These are phyloP conservation scores for Cantharis rustica DNA, from an alignment of 2,888 invertebrate species.

Conservation along the genomic window DNA sequence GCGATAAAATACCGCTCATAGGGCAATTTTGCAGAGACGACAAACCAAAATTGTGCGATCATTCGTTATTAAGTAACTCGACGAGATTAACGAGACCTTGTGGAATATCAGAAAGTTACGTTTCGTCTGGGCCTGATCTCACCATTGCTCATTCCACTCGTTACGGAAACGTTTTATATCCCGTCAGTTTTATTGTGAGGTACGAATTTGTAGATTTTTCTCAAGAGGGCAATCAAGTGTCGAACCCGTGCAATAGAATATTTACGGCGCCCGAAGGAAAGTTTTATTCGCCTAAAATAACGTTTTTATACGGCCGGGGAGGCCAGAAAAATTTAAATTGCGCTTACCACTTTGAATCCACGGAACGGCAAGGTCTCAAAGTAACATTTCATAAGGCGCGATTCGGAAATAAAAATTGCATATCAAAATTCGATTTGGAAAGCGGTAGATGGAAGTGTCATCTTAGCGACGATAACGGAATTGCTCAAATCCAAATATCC, in stretches of 20 bases:
- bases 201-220: constrained; percentile 83
- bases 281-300: constrained; percentile 77
- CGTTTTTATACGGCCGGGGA: constrained; percentile 82
- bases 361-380: constrained; percentile 70
- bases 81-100: constrained; percentile 75
- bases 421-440: constrained; percentile 68
- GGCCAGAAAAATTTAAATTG: constrained; percentile 78
- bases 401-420: constrained; percentile 72
- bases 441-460: constrained; percentile 71
- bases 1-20: constrained; percentile 59
- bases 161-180: constrained; percentile 79
- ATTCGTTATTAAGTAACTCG: constrained; percentile 72
- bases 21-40: constrained; percentile 80
- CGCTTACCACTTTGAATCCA: constrained; percentile 75
- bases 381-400: constrained; percentile 71
- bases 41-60: constrained; percentile 75
- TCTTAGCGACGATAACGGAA: constrained; percentile 48
- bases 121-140: constrained; percentile 74
- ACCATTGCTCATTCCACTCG: constrained; percentile 76
- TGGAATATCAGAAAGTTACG: constrained; percentile 74
- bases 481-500: constrained; percentile 57
- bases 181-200: constrained; percentile 75
- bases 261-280: constrained; percentile 59
- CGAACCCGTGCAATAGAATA: constrained; percentile 68
- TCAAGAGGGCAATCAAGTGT: constrained; percentile 67